Conservation (phyloP, 2,113 vertebrate genomes). For the Bos javanicus region DNA sequence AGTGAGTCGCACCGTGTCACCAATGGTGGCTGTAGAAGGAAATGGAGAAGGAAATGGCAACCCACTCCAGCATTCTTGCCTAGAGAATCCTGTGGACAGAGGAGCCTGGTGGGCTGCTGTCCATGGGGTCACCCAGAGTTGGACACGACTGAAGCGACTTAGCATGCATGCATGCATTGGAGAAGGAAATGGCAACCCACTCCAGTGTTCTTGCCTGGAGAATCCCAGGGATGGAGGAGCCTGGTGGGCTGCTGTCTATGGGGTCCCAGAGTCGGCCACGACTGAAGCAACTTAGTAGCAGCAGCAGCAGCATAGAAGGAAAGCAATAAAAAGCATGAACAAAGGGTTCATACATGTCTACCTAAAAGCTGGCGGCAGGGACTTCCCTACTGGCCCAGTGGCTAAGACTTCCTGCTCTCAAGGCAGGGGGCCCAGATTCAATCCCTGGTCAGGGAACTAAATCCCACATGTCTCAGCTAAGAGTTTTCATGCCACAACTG, state of each 20-base stretch:
- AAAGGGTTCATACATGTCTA: rapidly evolving
- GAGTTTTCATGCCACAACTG: not conserved
- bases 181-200: not conserved
- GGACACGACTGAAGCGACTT: rapidly evolving
- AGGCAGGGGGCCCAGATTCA: not conserved
- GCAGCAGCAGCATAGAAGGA: not conserved
- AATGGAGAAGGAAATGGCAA: not conserved
- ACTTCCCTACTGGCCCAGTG: not conserved
- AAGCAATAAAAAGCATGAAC: not conserved
- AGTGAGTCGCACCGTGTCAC: too few species aligned
- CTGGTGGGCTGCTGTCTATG: rapidly evolving
- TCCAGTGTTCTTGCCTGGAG: not conserved
- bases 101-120: not conserved
- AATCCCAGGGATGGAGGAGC: not conserved
- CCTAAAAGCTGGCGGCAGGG: not conserved
- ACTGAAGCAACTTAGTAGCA: not conserved
- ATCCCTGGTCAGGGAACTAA: not conserved
- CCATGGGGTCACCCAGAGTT: rapidly evolving
- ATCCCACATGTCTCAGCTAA: not conserved
- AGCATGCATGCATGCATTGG: not conserved
- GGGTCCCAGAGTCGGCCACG: rapidly evolving
- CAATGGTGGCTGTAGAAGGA: not conserved
- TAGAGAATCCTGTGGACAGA: not conserved
- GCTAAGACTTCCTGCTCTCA: not conserved
- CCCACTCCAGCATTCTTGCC: not conserved